phyloP scores from a whole-genome alignment of 2,113 vertebrate species.

The Lagopus leucura region DNA sequence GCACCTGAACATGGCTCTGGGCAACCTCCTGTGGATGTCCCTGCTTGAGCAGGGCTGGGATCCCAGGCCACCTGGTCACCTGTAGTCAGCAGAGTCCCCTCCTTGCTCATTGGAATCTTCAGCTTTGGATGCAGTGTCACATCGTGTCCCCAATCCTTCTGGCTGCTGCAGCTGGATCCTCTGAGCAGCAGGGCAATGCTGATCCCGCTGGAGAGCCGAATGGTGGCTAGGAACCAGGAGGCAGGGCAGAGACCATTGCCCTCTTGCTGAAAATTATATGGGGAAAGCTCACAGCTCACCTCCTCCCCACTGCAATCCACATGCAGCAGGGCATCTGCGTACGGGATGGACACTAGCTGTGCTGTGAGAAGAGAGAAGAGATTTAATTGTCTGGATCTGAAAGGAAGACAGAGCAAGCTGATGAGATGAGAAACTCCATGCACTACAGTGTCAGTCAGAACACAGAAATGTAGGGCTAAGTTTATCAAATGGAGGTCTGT shows the following conservation, averaged over 20 bases:
- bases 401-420: not conserved
- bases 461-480: not conserved
- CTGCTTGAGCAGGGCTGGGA: not conserved
- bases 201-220: constrained; percentile 75
- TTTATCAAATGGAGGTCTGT: not conserved
- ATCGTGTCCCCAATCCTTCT: not conserved
- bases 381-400: not conserved
- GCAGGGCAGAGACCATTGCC: not conserved
- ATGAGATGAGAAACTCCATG: not conserved
- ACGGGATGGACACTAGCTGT: constrained; percentile 69
- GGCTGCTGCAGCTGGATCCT: not conserved
- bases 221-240: constrained; percentile 76
- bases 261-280: constrained; percentile 36
- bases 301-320: constrained; percentile 81
- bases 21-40: not conserved
- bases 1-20: not conserved
- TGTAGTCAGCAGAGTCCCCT: constrained; percentile 74
- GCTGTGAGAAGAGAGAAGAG: constrained; percentile 42
- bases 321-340: constrained; percentile 78
- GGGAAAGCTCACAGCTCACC: constrained; percentile 83
- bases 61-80: constrained; percentile 45
- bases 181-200: constrained; percentile 79
- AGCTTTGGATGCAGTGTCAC: constrained; percentile 53
- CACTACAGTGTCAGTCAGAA: not conserved
- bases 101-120: constrained; percentile 76